phyloP scores from a whole-genome alignment of 2,113 vertebrate genomes.

The Istiophorus platypterus region DNA sequence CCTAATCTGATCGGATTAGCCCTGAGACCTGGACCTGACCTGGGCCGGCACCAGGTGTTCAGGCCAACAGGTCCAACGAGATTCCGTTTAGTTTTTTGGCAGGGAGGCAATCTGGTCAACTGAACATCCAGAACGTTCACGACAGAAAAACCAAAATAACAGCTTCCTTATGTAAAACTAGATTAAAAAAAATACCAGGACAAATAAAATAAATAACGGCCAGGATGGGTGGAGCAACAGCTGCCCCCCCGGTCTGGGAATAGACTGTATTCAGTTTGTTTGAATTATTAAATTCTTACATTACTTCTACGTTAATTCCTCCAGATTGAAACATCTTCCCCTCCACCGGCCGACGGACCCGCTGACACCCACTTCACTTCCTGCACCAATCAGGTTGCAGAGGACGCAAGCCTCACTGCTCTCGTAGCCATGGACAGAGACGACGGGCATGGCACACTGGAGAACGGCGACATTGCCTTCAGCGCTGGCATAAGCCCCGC shows the following conservation, averaged over 20 bases:
- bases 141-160: no score
- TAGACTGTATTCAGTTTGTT: no score
- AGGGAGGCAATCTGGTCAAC: background rate
- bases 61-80: background rate
- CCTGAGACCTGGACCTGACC: background rate
- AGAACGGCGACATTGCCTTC: constrained; percentile 56
- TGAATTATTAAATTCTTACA: no score
- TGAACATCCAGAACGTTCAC: background rate
- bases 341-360: no score
- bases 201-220: no score
- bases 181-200: no score
- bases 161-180: no score
- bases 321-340: no score
- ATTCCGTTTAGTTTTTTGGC: background rate
- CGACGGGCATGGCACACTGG: background rate
- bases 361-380: no score
- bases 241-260: no score
- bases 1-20: constrained; percentile 29
- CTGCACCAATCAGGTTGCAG: background rate
- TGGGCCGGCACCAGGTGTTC: background rate
- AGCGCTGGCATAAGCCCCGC: background rate
- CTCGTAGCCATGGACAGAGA: constrained; percentile 25
- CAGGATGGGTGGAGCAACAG: no score
- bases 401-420: background rate
- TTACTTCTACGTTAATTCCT: no score